phyloP scores from a whole-genome alignment of 2,113 vertebrate genomes.

The Pongo abelii region DNA sequence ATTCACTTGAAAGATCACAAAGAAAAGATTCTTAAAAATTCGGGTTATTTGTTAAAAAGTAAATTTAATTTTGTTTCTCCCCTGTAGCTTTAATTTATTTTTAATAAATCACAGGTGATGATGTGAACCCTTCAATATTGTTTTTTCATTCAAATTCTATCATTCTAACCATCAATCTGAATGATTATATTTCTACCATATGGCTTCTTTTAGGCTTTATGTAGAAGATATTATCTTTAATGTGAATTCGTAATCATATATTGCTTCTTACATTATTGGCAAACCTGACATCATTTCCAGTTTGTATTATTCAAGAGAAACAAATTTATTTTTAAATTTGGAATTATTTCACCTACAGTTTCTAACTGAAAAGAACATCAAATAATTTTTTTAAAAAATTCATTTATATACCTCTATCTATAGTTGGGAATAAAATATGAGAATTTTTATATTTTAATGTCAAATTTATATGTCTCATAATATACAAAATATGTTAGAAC shows the following conservation, averaged over 20 bases:
- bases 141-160: neutral
- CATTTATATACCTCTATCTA: neutral
- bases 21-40: neutral
- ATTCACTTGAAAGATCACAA: neutral
- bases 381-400: neutral
- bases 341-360: slow-evolving; percentile 10
- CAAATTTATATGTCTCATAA: neutral
- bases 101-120: neutral
- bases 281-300: neutral
- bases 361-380: neutral
- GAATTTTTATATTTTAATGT: neutral
- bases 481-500: neutral
- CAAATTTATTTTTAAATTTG: slow-evolving; percentile 44
- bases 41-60: slow-evolving; percentile 26
- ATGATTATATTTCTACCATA: neutral
- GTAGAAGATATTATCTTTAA: neutral
- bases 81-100: slow-evolving; percentile 21
- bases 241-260: neutral
- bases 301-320: slow-evolving; percentile 9
- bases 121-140: neutral
- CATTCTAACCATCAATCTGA: neutral
- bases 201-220: neutral
- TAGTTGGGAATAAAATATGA: neutral
- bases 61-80: neutral
- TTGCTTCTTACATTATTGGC: neutral